A percentile compares a stretch with the other conserved stretches of the same genome.
These are phyloP conservation scores for Gambusia yucatana DNA, from an alignment of 2,797 vertebrate species.

Conservation along the genomic window DNA sequence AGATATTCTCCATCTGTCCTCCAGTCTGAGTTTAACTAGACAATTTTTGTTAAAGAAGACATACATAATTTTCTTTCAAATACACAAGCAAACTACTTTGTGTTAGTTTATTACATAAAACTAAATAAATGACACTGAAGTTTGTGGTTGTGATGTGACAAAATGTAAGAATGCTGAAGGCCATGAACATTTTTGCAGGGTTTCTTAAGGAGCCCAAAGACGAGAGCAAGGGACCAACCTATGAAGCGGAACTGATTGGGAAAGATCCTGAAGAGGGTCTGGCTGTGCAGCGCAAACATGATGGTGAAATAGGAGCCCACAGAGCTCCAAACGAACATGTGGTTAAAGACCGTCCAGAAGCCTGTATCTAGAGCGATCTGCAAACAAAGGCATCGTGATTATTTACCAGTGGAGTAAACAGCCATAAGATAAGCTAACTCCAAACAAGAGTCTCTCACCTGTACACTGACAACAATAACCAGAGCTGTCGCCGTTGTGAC, in stretches of 20 bases:
- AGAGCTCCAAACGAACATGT: constrained; percentile 95
- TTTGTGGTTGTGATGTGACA: neutral
- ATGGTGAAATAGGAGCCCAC: constrained; percentile 89
- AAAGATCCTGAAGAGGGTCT: constrained; percentile 90
- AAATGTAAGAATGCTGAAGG: neutral
- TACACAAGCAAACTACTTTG: neutral
- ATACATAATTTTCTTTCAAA: neutral
- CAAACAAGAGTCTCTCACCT: constrained; percentile 75
- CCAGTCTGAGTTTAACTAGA: neutral
- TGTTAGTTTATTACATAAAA: neutral
- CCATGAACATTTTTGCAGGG: neutral
- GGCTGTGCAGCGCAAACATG: constrained; percentile 91
- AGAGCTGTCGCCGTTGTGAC: constrained; percentile 93
- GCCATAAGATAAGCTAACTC: constrained; percentile 4
- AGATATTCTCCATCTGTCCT: neutral
- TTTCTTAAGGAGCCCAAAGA: neutral
- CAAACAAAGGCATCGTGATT: constrained; percentile 1
- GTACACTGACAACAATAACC: constrained; percentile 94
- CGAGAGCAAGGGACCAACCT: constrained; percentile 79
- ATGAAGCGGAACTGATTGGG: constrained; percentile 94
- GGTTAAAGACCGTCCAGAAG: constrained; percentile 95
- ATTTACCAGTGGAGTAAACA: neutral
- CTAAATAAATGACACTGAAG: neutral
- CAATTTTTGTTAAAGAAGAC: neutral
- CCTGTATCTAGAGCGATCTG: constrained; percentile 93